phyloP scores from a whole-genome alignment of 2,797 vertebrate species.

The Smutsia gigantea region DNA sequence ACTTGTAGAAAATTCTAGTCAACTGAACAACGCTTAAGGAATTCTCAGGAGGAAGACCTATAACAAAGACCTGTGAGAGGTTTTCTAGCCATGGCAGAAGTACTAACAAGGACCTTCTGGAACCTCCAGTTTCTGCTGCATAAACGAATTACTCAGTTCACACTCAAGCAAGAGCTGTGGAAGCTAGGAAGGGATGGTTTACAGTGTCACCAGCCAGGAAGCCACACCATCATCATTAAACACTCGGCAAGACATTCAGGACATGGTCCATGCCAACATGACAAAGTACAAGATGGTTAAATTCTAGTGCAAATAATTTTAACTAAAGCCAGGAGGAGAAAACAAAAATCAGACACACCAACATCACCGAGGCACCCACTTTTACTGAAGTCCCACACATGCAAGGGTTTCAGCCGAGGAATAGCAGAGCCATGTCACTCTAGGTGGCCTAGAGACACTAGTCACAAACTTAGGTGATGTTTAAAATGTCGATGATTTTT shows the following conservation, averaged over 20 bases:
- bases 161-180: not conserved
- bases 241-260: not conserved
- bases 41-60: not conserved
- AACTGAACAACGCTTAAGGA: not conserved
- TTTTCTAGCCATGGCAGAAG: not conserved
- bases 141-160: not conserved
- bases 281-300: not conserved
- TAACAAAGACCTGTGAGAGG: rapidly evolving
- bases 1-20: not conserved
- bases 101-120: rapidly evolving
- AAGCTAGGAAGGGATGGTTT: too few species aligned
- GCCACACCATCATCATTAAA: too few species aligned
- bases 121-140: not conserved
- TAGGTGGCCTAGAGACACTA: constrained; percentile 26
- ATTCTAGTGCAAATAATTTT: not conserved
- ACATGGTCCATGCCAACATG: not conserved
- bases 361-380: not conserved
- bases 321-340: not conserved
- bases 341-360: not conserved
- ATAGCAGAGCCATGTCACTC: constrained; percentile 20
- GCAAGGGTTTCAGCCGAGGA: constrained; percentile 70
- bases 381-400: constrained; percentile 39
- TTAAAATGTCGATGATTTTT: constrained; percentile 50
- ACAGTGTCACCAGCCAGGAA: too few species aligned
- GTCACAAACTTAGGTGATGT: not conserved